Evolutionary conservation across 2,797 vertebrate genomes (phyloP), one percentile per base, ranked within the genome.

Genomic region (Lithobates sylvaticus): DNA sequence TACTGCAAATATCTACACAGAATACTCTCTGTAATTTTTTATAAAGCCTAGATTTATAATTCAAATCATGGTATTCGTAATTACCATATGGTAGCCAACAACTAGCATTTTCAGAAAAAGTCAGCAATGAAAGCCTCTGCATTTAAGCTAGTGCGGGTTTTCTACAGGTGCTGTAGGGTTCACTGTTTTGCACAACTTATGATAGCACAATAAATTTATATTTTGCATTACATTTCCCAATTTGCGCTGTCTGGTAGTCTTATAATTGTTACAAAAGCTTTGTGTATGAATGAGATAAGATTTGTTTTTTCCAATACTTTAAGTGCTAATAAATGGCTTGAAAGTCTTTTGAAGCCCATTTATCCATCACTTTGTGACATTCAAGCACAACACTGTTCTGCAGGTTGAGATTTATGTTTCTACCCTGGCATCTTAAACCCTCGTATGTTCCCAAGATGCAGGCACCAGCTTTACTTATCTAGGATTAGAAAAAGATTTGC

Each of bases 271-370:
- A 44, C 54, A 73, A 29, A 67, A 67, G 6, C 58, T 75, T 65
- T 21, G 21, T 29, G 26, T 10, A 5, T 5, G n/a, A 82, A 64
- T 36, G 36, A 23, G 16, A 61, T 4, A 39, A 42, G 23, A 44
- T 36, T 72, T 61, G 42, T 36, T 36, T 65, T 21, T 21, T 34
- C 21, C 76, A 65, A 67, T 78, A 36, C 34, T 78, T 36, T 71
- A 81, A 67, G 64, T 79, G 34, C 77, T 67, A 79, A 61, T 74
- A 74, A 39, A 68, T 68, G 44, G 42, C 42, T 79, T 67, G 77
- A 29, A 64, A 61, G 61, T 79, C 36, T 79, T 42, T 44, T 81
- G 67, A 27, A 70, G 44, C 67, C 54, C 42, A 71, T 54, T 71
- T 50, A 81, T 47, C 23, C 39, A 68, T 79, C 39, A 67, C 15